phyloP scores from a whole-genome alignment of 2,888 invertebrate species.

The Syritta pipiens region DNA sequence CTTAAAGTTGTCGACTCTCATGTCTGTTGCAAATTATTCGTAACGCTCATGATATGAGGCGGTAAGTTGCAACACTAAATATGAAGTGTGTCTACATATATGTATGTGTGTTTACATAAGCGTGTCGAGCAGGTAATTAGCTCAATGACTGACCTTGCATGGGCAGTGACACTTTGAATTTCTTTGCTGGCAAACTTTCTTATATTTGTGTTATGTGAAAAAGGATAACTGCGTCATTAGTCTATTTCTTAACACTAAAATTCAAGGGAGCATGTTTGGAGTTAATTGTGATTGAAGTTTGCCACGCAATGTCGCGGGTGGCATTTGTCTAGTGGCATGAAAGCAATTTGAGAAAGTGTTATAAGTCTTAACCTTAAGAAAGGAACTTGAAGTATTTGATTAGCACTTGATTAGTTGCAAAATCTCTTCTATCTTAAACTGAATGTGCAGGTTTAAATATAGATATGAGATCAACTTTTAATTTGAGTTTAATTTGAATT shows the following conservation, averaged over 20 bases:
- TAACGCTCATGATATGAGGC: not conserved
- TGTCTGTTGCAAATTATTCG: not conserved
- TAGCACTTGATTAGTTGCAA: no score
- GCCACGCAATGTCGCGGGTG: conserved; percentile 30
- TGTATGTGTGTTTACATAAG: no score
- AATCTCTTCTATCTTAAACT: conserved; percentile 7
- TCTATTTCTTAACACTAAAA: no score
- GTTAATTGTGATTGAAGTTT: conserved; percentile 34
- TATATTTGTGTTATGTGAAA: no score
- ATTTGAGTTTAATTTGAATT: conserved; percentile 8
- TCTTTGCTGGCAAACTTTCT: no score
- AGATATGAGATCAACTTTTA: no score
- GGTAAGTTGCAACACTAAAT: not conserved
- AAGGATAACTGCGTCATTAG: not conserved
- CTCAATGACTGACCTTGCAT: conserved; percentile 14
- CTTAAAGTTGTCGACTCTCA: not conserved
- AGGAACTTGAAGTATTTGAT: no score
- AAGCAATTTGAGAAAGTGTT: no score
- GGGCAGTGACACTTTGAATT: conserved; percentile 22
- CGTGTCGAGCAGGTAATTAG: not conserved
- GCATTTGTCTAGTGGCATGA: no score
- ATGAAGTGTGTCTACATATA: no score
- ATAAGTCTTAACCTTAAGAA: no score
- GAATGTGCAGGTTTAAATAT: not conserved
- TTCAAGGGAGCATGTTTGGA: not conserved